phyloP scores from a whole-genome alignment of 2,113 vertebrate genomes.

The Mohoua ochrocephala region DNA sequence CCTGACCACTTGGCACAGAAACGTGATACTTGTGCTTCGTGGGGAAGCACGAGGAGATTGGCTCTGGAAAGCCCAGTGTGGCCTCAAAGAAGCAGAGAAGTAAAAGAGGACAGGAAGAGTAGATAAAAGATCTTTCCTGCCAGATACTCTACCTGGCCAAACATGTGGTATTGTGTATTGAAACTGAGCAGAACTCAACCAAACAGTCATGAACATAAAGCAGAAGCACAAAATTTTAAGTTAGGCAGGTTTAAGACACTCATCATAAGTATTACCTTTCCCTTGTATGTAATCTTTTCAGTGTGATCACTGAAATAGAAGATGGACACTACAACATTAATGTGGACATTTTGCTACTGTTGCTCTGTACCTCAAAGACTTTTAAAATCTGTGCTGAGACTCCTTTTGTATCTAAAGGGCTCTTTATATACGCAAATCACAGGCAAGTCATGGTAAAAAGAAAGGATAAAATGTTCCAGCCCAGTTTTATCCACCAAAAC shows the following conservation, averaged over 20 bases:
- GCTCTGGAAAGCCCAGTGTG: background rate
- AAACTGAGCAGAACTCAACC: background rate
- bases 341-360: background rate
- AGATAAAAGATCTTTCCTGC: background rate
- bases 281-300: background rate
- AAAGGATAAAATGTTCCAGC: background rate
- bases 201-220: background rate
- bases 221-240: background rate
- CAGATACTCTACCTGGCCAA: background rate
- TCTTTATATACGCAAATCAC: background rate
- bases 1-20: background rate
- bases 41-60: rapidly evolving
- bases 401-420: background rate
- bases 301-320: background rate
- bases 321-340: background rate
- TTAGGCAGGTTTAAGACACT: background rate
- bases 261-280: background rate
- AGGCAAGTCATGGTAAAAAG: background rate
- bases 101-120: background rate
- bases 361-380: background rate
- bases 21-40: background rate
- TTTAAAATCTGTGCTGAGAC: background rate
- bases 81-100: background rate
- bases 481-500: background rate
- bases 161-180: rapidly evolving